Base-by-base conservation (phyloP, 2,888 invertebrate genomes). In the Esperia sulphurella region DNA sequence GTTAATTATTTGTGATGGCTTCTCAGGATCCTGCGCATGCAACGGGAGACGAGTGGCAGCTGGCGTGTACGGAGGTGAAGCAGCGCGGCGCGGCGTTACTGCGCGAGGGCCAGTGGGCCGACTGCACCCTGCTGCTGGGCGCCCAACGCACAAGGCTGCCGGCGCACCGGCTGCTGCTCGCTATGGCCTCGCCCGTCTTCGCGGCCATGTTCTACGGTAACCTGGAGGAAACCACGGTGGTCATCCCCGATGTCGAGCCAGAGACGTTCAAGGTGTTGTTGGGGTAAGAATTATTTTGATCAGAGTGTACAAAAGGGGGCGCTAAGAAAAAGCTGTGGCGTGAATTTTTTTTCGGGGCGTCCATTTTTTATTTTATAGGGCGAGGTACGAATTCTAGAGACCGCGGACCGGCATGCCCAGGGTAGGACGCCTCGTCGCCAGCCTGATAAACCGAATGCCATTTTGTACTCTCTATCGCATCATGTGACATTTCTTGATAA, bases 101-200 rank as follows among this genome's bases (percentile, higher is more conserved):
- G 6, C 6, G 7, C 12, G 14, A 28, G 0, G 38, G 38, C 8
- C 28, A 28, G 8, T 44, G 44, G 44, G 9, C 44, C 6, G 44
- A 44, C 29, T 44, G 44, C 29, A 28, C 33, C 0, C 33, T 43
- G 8, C 35, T n/a, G 1, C 14, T 43, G 4, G 43, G 35, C 1
- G 21, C 33, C 12, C 9, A 38, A 10, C 4, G 38, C 10, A 8
- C n/a, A 3, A 8, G 1, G 7, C 4, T 38, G 5, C 3, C 10
- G 29, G 44, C 29, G 12, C 44, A 44, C 12, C 13, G 14, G 8
- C 29, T 44, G 28, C 12, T 44, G n/a, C 35, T 44, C 12, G 21
- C 35, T 2, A 44, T 44, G 44, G 21, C 44, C 12, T 44, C 44
- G 8, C 44, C 44, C 4, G 44, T 44, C 0, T 44, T 44, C 29